These are phyloP conservation scores for Caenorhabditis wallacei DNA, from an alignment of 2,888 invertebrate species.

Conservation along the genomic window DNA sequence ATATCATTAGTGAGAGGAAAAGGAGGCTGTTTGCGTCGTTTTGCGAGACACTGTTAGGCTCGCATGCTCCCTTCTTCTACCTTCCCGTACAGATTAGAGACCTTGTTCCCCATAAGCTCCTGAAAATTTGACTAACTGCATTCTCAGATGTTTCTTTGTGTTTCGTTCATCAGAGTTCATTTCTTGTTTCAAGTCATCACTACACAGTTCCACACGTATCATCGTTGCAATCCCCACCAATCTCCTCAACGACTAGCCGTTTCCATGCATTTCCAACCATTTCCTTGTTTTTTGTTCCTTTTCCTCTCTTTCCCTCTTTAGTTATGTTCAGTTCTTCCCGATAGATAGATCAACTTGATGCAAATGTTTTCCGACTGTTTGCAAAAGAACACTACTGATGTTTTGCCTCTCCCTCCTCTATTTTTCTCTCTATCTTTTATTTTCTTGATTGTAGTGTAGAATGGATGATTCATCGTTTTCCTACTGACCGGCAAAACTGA, in stretches of 20 bases:
- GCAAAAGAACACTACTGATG: conserved; percentile 40
- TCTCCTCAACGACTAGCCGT: conserved; percentile 38
- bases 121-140: conserved; percentile 32
- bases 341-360: conserved; percentile 56
- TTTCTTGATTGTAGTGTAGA: conserved; percentile 31
- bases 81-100: conserved; percentile 48
- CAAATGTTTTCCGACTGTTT: conserved; percentile 60
- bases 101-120: conserved; percentile 51
- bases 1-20: conserved; percentile 48
- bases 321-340: conserved; percentile 32
- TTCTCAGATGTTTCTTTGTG: conserved; percentile 25
- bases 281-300: conserved; percentile 35
- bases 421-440: conserved; percentile 11
- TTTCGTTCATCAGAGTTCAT: conserved; percentile 44
- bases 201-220: neutral
- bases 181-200: neutral
- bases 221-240: conserved; percentile 18
- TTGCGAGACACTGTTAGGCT: conserved; percentile 47
- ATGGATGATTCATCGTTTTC: conserved; percentile 31
- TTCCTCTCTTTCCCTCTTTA: neutral
- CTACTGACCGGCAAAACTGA: conserved; percentile 4
- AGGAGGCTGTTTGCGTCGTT: conserved; percentile 50
- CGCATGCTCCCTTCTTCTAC: conserved; percentile 21
- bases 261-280: conserved; percentile 62
- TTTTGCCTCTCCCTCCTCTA: conserved; percentile 15